phyloP scores from a whole-genome alignment of 2,113 vertebrate genomes.

The Aepyceros melampus region DNA sequence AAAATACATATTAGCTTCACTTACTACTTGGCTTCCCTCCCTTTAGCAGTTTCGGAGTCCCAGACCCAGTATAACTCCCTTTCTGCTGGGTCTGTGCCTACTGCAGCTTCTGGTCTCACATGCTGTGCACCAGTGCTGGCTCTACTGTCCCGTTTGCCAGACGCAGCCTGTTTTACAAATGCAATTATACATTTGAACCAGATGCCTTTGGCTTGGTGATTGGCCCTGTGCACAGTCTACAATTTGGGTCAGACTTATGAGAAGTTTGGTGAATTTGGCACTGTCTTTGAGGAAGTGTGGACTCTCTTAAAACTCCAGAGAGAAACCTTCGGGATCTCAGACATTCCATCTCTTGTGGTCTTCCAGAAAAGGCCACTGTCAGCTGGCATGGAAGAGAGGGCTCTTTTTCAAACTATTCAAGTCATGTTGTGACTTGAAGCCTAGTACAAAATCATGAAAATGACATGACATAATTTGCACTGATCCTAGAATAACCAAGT shows the following conservation, averaged over 20 bases:
- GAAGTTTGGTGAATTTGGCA: conserved; percentile 71
- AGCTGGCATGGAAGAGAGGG: conserved; percentile 34
- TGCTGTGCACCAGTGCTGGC: not conserved
- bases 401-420: conserved; percentile 64
- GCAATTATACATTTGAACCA: conserved; percentile 57
- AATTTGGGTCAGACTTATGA: conserved; percentile 63
- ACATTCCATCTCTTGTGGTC: conserved; percentile 71
- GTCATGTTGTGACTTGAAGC: conserved; percentile 67
- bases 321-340: conserved; percentile 58
- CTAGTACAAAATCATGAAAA: conserved; percentile 57
- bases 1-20: not conserved
- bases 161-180: conserved; percentile 34
- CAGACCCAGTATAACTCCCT: not conserved
- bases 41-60: not conserved
- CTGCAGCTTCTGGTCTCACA: not conserved
- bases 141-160: not conserved
- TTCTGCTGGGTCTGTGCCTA: not conserved
- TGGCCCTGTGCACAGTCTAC: conserved; percentile 30
- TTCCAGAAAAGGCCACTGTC: conserved; percentile 67
- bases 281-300: conserved; percentile 49
- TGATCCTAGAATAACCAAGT: not conserved
- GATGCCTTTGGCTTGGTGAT: conserved; percentile 55
- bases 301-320: conserved; percentile 59
- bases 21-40: not conserved
- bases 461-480: not conserved